These are phyloP conservation scores for Podotricha telesiphe DNA, from an alignment of 2,888 invertebrate species.

Conservation along the genomic window DNA sequence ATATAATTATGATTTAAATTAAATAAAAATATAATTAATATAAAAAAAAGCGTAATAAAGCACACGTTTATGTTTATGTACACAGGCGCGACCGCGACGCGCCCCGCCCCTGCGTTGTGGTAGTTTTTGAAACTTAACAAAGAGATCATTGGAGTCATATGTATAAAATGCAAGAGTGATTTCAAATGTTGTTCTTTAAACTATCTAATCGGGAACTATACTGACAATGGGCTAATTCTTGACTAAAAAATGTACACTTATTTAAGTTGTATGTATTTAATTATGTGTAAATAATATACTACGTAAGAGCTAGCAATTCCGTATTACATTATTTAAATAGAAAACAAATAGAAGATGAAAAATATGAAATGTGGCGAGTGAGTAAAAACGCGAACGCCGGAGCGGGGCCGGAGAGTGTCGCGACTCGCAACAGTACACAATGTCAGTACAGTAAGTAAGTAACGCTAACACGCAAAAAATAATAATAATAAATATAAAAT, in stretches of 20 bases:
- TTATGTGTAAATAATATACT: constrained; percentile 1
- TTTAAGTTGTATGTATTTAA: neutral
- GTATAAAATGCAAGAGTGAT: neutral
- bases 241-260: neutral
- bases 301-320: neutral
- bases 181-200: neutral
- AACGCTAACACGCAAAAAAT: constrained; percentile 63
- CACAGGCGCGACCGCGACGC: constrained; percentile 51
- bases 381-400: constrained; percentile 6
- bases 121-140: constrained; percentile 7
- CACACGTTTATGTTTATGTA: constrained; percentile 74
- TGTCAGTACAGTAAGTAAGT: constrained; percentile 54
- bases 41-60: constrained; percentile 79
- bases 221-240: neutral
- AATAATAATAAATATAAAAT: constrained; percentile 77
- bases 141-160: neutral
- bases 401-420: constrained; percentile 26
- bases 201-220: neutral
- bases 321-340: constrained; percentile 2
- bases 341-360: too few relatives aligned
- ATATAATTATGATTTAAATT: constrained; percentile 57
- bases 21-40: constrained; percentile 63
- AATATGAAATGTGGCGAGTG: neutral
- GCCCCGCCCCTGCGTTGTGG: neutral
- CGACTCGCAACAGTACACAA: constrained; percentile 50